phyloP scores from a whole-genome alignment of 1,140 invertebrate genomes.

The Leptonema lineaticorne region DNA sequence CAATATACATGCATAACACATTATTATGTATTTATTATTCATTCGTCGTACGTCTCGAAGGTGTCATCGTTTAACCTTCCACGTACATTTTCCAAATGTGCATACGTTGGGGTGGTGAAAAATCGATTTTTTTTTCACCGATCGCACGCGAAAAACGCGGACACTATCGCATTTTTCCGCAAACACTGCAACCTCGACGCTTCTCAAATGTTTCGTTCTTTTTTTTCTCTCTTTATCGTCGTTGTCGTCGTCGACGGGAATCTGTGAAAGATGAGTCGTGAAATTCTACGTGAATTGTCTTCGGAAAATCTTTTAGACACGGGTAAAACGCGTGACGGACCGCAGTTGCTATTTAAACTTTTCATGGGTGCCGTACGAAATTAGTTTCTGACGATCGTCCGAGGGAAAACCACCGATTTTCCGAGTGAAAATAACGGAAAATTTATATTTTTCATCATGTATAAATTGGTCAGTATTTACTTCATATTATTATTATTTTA shows the following conservation, averaged over 20 bases:
- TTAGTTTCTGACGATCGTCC: not conserved
- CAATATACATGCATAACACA: no score
- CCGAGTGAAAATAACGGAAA: not conserved
- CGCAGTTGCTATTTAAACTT: slow-evolving; percentile 23
- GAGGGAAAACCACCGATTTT: no score
- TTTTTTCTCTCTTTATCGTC: not conserved
- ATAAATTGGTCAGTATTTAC: slow-evolving; percentile 6
- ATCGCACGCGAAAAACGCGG: not conserved
- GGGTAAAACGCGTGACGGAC: slow-evolving; percentile 7
- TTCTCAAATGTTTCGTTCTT: not conserved
- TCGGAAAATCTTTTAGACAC: slow-evolving; percentile 2
- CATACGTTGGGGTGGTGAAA: no score
- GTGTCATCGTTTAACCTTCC: no score
- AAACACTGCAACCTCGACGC: not conserved
- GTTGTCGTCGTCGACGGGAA: no score
- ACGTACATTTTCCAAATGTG: not conserved
- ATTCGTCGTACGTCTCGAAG: no score
- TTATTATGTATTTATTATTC: no score
- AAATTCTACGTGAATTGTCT: slow-evolving; percentile 20
- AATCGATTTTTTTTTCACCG: slow-evolving; percentile 7
- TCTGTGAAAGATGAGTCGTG: slow-evolving; percentile 14
- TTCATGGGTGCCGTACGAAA: not conserved
- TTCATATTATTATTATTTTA: no score
- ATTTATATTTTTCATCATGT: slow-evolving; percentile 11
- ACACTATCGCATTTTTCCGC: slow-evolving; percentile 7